phyloP scores from a whole-genome alignment of 2,797 vertebrate genomes.

The Cynodonichthys magdalenae region DNA sequence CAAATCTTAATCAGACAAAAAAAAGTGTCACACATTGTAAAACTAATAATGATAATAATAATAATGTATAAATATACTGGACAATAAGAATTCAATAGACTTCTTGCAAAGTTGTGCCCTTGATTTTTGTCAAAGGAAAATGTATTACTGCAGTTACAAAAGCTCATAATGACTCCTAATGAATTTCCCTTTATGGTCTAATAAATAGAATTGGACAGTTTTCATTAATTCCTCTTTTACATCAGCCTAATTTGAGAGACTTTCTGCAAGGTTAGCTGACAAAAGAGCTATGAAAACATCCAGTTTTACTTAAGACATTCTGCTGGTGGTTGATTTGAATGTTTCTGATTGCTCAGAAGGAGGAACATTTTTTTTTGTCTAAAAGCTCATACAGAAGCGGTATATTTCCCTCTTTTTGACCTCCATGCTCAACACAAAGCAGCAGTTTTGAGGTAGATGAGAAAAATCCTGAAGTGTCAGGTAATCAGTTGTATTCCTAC shows the following conservation, averaged over 20 bases:
- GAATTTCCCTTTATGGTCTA: slow-evolving; percentile 37
- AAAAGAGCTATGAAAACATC: slow-evolving; percentile 52
- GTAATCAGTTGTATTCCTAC: slow-evolving; percentile 25
- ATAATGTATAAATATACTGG: slow-evolving; percentile 20
- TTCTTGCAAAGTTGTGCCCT: slow-evolving; percentile 35
- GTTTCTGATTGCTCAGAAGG: slow-evolving; percentile 55
- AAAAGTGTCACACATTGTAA: not conserved
- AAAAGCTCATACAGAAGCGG: slow-evolving; percentile 55
- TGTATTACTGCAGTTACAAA: slow-evolving; percentile 26
- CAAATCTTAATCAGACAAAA: not conserved
- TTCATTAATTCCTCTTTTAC: slow-evolving; percentile 23
- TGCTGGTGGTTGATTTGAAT: slow-evolving; percentile 65
- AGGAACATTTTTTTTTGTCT: slow-evolving; percentile 35
- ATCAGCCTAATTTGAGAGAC: slow-evolving; percentile 43
- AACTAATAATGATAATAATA: slow-evolving; percentile 1
- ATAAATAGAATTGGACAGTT: slow-evolving; percentile 49
- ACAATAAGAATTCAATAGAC: not conserved
- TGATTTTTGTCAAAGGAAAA: slow-evolving; percentile 38
- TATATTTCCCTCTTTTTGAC: slow-evolving; percentile 47
- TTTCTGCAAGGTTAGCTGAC: slow-evolving; percentile 58
- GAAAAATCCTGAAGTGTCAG: slow-evolving; percentile 12
- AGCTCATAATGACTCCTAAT: slow-evolving; percentile 35
- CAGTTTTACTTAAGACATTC: slow-evolving; percentile 37
- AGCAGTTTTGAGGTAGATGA: slow-evolving; percentile 21
- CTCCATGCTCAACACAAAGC: not conserved